Percentiles rank a stretch among this genome's conserved stretches.
Evolutionary conservation across 2,888 invertebrate species (phyloP).

Genomic region (Lochmaea capreae): DNA sequence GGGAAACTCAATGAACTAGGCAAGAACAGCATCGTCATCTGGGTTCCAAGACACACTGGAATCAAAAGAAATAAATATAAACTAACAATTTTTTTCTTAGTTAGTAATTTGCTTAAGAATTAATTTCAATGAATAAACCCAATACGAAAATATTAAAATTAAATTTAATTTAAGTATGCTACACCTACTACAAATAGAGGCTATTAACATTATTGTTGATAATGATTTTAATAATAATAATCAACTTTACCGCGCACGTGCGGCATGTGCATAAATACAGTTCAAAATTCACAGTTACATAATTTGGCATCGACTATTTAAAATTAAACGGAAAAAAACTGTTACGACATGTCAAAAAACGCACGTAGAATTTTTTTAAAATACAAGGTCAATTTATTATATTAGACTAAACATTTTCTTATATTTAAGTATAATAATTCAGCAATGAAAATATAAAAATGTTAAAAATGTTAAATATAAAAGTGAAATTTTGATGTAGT

Average conservation of each 20-base stretch:
- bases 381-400: not conserved
- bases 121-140: too few species aligned
- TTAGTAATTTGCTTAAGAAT: too few species aligned
- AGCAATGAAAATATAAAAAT: not conserved
- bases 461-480: too few species aligned
- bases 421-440: not conserved
- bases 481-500: too few species aligned
- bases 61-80: too few species aligned
- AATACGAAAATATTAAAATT: too few species aligned
- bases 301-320: not conserved
- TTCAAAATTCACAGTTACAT: constrained; percentile 18
- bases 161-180: not conserved
- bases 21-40: too few species aligned
- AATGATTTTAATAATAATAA: constrained; percentile 4
- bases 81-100: too few species aligned
- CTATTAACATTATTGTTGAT: constrained; percentile 21
- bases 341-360: not conserved
- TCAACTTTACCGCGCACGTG: constrained; percentile 6
- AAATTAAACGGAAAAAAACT: not conserved
- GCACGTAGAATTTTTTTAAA: constrained; percentile 8
- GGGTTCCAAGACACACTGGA: too few species aligned
- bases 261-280: constrained; percentile 2
- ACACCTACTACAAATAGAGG: constrained; percentile 1
- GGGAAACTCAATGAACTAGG: too few species aligned
- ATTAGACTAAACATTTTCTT: not conserved